phyloP scores from a whole-genome alignment of 2,888 invertebrate species.

The Thelaira solivaga region DNA sequence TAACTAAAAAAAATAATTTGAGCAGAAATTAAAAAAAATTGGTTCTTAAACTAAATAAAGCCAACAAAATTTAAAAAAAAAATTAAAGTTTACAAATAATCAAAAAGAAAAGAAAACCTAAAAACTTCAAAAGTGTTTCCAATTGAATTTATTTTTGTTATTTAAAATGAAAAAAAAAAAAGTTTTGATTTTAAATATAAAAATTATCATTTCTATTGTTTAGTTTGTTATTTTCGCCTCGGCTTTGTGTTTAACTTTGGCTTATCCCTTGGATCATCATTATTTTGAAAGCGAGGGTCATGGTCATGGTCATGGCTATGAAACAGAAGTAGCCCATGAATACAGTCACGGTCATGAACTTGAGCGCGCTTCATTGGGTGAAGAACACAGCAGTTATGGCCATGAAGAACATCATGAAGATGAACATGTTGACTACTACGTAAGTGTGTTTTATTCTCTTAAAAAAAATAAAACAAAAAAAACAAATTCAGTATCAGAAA shows the following conservation, averaged over 20 bases:
- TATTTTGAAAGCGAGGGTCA: slow-evolving; percentile 71
- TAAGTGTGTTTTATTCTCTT: no score
- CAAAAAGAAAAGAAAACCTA: no score
- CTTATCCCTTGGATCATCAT: slow-evolving; percentile 76
- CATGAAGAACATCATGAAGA: slow-evolving; percentile 76
- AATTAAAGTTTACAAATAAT: no score
- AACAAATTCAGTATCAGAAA: no score
- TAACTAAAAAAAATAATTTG: no score
- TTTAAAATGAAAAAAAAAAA: no score
- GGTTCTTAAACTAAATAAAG: no score
- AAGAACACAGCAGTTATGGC: slow-evolving; percentile 63
- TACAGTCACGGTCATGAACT: slow-evolving; percentile 67
- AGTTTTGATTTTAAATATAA: slow-evolving; percentile 11
- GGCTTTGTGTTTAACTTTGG: slow-evolving; percentile 73
- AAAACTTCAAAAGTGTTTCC: no score
- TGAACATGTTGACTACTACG: slow-evolving; percentile 82
- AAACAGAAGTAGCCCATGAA: slow-evolving; percentile 70
- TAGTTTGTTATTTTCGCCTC: slow-evolving; percentile 76
- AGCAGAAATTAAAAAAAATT: no score
- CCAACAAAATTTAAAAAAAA: no score
- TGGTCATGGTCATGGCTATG: slow-evolving; percentile 69
- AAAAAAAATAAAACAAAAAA: no score
- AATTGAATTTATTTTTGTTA: no score
- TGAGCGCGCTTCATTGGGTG: slow-evolving; percentile 72
- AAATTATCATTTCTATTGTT: slow-evolving; percentile 26